Percentiles rank a stretch among this genome's conserved stretches.
Conservation (phyloP, 2,797 vertebrate genomes). For the Hoplostethus atlanticus region DNA sequence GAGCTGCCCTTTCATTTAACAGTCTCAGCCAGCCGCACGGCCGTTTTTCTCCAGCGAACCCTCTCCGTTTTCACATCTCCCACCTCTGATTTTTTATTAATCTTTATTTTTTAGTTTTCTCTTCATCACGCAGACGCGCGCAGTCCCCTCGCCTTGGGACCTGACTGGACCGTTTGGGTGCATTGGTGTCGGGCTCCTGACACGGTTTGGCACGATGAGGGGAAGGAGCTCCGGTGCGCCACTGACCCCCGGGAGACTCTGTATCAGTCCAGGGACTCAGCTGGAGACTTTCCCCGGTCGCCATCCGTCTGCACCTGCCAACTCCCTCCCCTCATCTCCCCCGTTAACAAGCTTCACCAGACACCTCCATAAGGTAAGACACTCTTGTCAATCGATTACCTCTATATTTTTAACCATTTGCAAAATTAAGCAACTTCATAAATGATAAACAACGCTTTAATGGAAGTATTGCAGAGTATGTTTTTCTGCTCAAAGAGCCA, state of each 20-base stretch:
- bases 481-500: background rate
- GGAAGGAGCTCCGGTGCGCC: conserved; percentile 77
- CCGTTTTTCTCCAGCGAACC: conserved; percentile 75
- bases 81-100: background rate
- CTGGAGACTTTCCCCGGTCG: conserved; percentile 81
- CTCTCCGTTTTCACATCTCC: conserved; percentile 40
- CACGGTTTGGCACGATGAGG: conserved; percentile 81
- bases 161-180: conserved; percentile 69
- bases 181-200: conserved; percentile 62
- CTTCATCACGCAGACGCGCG: conserved; percentile 62
- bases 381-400: background rate
- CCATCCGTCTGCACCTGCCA: conserved; percentile 89
- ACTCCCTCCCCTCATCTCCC: conserved; percentile 52
- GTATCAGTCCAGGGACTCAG: conserved; percentile 44
- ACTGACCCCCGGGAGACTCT: conserved; percentile 79
- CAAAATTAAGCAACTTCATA: background rate
- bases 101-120: conserved; percentile 44
- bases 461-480: background rate
- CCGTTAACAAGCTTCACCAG: conserved; percentile 36
- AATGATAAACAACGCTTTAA: background rate
- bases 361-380: conserved; percentile 71
- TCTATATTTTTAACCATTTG: background rate
- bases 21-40: conserved; percentile 87
- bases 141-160: conserved; percentile 58
- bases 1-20: conserved; percentile 92